Percentiles rank a stretch among this genome's conserved stretches.
Conservation (phyloP, 2,888 invertebrate species). For the Stegana nigrithorax region DNA sequence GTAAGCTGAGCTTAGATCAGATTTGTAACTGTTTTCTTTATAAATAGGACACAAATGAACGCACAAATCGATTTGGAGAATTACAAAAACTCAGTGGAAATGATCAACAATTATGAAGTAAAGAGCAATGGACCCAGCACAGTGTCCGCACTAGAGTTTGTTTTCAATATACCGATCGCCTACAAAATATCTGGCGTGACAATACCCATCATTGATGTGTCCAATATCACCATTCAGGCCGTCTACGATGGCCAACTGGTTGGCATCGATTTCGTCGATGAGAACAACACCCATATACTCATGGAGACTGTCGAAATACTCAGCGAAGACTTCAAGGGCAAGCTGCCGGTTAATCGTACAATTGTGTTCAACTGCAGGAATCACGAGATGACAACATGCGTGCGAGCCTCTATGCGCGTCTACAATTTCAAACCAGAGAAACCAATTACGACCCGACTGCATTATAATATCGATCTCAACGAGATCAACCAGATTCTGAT, state of each 20-base stretch:
- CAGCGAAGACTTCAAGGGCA: slow-evolving; percentile 62
- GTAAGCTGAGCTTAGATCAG: no score
- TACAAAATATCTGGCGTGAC: slow-evolving; percentile 56
- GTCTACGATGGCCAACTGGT: slow-evolving; percentile 61
- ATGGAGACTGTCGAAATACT: slow-evolving; percentile 59
- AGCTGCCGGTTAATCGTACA: slow-evolving; percentile 65
- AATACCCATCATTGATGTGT: slow-evolving; percentile 63
- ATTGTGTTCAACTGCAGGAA: slow-evolving; percentile 67
- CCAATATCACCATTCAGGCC: slow-evolving; percentile 62
- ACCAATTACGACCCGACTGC: slow-evolving; percentile 59
- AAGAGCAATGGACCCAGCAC: slow-evolving; percentile 67
- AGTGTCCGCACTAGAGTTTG: slow-evolving; percentile 60
- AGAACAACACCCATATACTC: slow-evolving; percentile 62
- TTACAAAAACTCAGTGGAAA: slow-evolving; percentile 51
- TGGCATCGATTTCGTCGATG: slow-evolving; percentile 57
- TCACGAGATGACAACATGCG: slow-evolving; percentile 59
- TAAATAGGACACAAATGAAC: slow-evolving; percentile 58
- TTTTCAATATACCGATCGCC: slow-evolving; percentile 64
- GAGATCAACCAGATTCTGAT: slow-evolving; percentile 65
- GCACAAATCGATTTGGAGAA: slow-evolving; percentile 62
- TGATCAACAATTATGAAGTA: slow-evolving; percentile 66
- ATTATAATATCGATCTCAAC: slow-evolving; percentile 62
- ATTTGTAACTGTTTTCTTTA: no score
- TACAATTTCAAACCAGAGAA: slow-evolving; percentile 63
- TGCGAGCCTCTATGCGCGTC: slow-evolving; percentile 62